Evolutionary conservation across 64 coral and sea anemone species (phyloP).

Genomic region (Acropora yongei): DNA sequence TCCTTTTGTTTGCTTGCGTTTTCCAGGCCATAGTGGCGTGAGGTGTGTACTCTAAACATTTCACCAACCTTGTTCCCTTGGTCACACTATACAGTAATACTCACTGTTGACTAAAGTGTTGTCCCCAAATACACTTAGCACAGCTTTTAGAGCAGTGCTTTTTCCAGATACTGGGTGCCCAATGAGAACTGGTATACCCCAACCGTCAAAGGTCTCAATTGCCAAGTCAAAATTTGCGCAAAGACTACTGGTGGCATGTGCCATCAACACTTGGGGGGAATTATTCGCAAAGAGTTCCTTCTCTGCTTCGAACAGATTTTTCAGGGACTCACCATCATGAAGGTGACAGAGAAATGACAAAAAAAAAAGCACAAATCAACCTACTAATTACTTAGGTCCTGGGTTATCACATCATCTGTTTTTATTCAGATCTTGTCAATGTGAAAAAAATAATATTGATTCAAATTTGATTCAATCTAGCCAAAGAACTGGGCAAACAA

Average conservation of each 20-base stretch:
- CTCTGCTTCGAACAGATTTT: constrained; percentile 8
- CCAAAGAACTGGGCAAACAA: background rate
- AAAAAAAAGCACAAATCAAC: background rate
- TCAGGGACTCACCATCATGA: constrained; percentile 21
- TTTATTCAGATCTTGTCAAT: background rate
- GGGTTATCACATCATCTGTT: background rate
- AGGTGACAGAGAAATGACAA: background rate
- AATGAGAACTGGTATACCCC: constrained; percentile 19
- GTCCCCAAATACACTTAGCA: constrained; percentile 31
- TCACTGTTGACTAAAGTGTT: background rate
- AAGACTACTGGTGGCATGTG: constrained; percentile 23
- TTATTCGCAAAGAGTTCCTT: constrained; percentile 28
- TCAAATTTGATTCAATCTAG: no score
- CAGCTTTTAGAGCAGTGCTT: constrained; percentile 26
- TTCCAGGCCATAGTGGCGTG: background rate
- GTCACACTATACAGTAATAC: background rate
- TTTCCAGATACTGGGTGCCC: constrained; percentile 47
- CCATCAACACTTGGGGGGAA: constrained; percentile 32
- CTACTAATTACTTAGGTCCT: no score
- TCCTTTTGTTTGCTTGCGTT: no score
- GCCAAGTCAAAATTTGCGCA: constrained; percentile 19
- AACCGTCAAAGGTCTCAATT: constrained; percentile 10
- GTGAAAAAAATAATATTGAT: background rate
- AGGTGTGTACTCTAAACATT: background rate
- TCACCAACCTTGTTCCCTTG: constrained; percentile 5